Conservation (phyloP, 2,888 invertebrate species). For the Sarcophaga carnaria region DNA sequence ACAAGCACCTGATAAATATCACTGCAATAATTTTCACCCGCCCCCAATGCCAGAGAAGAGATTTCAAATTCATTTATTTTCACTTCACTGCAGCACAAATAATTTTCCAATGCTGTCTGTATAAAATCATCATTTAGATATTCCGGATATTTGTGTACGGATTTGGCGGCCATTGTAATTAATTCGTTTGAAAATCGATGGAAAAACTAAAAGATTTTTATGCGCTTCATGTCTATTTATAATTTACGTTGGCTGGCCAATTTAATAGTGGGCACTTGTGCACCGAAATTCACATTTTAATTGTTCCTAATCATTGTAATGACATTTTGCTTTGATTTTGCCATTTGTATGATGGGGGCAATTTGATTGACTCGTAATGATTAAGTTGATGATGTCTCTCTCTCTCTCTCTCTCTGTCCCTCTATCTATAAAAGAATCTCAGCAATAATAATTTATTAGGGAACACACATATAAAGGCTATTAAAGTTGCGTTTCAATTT, state of each 20-base stretch:
- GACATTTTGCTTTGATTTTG: conserved; percentile 45
- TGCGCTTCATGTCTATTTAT: conserved; percentile 45
- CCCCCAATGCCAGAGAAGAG: conserved; percentile 73
- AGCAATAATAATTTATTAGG: neutral
- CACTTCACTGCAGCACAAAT: conserved; percentile 75
- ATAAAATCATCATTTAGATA: conserved; percentile 74
- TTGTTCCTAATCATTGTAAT: conserved; percentile 51
- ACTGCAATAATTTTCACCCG: conserved; percentile 80
- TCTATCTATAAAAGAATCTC: neutral
- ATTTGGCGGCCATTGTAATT: conserved; percentile 35
- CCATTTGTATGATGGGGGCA: conserved; percentile 4
- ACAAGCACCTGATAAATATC: conserved; percentile 77
- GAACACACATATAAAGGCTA: neutral
- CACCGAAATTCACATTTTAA: conserved; percentile 23
- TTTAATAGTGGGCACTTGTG: conserved; percentile 25
- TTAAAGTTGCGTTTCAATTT: too few relatives aligned
- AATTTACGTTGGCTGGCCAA: conserved; percentile 14
- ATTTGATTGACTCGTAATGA: conserved; percentile 49
- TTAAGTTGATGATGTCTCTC: neutral
- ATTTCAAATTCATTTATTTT: conserved; percentile 74
- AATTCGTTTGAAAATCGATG: neutral
- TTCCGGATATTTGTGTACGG: conserved; percentile 45
- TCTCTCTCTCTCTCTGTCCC: neutral
- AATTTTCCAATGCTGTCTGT: conserved; percentile 75
- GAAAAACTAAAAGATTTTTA: conserved; percentile 41